These are phyloP conservation scores for Podarcis cretensis DNA, from an alignment of 2,113 vertebrate genomes.

Conservation along the genomic window DNA sequence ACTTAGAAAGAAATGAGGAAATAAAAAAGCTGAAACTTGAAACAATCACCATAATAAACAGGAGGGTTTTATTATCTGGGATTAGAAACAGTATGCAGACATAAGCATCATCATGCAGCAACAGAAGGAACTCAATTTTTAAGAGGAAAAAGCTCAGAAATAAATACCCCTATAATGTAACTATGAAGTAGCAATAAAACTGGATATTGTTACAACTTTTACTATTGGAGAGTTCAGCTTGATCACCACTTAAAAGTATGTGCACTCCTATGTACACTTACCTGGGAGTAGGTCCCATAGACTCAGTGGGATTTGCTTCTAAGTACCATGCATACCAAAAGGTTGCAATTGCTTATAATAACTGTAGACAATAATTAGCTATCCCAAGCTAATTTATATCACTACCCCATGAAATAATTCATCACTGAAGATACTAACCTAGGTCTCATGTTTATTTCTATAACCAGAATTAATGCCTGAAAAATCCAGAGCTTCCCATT, in stretches of 20 bases:
- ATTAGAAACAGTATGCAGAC: neutral
- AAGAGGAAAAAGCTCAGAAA: neutral
- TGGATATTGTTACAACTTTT: neutral
- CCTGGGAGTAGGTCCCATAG: neutral
- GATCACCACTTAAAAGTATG: neutral
- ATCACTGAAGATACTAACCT: neutral
- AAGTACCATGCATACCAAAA: neutral
- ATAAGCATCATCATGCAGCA: neutral
- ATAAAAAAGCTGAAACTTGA: neutral
- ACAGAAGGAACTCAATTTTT: neutral
- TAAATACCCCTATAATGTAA: neutral
- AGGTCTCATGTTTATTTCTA: neutral
- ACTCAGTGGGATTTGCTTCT: neutral
- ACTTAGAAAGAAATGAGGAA: neutral
- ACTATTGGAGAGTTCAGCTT: neutral
- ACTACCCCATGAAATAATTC: neutral
- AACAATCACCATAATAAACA: neutral
- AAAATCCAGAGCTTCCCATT: neutral
- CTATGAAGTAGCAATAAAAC: neutral
- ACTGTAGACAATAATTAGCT: neutral
- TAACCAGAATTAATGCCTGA: neutral
- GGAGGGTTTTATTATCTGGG: neutral
- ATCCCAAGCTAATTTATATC: neutral
- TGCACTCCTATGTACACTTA: neutral
- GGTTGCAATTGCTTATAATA: neutral